A percentile compares a stretch with the other conserved stretches of the same genome.
These are phyloP conservation scores for Phaethornis superciliosus DNA, from an alignment of 2,113 vertebrate genomes.

Conservation along the genomic window DNA sequence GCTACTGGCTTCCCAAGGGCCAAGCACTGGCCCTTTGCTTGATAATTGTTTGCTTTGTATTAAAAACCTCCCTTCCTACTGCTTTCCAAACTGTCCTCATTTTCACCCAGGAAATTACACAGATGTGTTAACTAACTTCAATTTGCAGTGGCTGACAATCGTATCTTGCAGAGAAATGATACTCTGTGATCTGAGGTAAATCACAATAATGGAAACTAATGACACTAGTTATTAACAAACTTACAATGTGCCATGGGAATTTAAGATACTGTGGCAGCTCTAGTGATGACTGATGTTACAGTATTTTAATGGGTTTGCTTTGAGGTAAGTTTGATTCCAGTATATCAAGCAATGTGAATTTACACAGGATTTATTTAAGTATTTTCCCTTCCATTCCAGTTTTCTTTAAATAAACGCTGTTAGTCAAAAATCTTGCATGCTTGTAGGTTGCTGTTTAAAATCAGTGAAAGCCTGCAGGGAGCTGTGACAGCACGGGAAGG, in stretches of 20 bases:
- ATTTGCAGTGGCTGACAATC: constrained; percentile 89
- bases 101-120: constrained; percentile 88
- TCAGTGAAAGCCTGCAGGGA: background rate
- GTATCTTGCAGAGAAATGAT: constrained; percentile 82
- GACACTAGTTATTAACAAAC: constrained; percentile 82
- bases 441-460: background rate
- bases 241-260: constrained; percentile 75
- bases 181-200: constrained; percentile 86
- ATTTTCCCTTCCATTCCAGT: background rate
- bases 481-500: background rate
- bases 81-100: constrained; percentile 87
- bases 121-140: constrained; percentile 94
- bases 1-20: constrained; percentile 80
- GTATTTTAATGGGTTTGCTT: constrained; percentile 82
- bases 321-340: constrained; percentile 74
- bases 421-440: background rate
- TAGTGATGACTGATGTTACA: constrained; percentile 75
- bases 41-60: constrained; percentile 93
- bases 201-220: constrained; percentile 82
- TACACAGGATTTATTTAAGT: background rate
- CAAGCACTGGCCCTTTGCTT: constrained; percentile 83
- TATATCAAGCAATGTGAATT: constrained; percentile 52
- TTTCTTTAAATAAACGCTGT: constrained; percentile 9
- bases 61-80: constrained; percentile 79
- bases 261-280: constrained; percentile 76